A percentile compares a stretch with the other conserved stretches of the same genome.
Conservation (phyloP, 2,797 vertebrate genomes). For the Typhlichthys subterraneus region DNA sequence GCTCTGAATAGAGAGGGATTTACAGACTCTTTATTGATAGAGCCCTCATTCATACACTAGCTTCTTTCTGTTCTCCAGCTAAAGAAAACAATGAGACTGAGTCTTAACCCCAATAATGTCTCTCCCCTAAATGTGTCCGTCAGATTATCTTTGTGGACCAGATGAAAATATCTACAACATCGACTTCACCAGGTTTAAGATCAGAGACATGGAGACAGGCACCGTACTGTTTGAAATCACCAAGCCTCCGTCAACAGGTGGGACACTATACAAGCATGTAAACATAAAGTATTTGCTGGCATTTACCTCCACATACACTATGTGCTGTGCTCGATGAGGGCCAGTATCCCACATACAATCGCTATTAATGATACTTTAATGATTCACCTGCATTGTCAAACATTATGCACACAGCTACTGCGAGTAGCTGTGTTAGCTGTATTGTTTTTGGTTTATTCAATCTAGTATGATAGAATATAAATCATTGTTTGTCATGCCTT, state of each 20-base stretch:
- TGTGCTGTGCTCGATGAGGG: background rate
- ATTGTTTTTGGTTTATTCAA: too few relatives aligned
- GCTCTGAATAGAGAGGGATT: too few relatives aligned
- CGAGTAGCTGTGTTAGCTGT: too few relatives aligned
- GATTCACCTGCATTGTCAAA: too few relatives aligned
- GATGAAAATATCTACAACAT: slow-evolving; percentile 95
- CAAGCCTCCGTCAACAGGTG: slow-evolving; percentile 83
- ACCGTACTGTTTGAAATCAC: slow-evolving; percentile 97
- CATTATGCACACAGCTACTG: too few relatives aligned
- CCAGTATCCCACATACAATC: background rate
- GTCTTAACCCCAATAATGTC: background rate
- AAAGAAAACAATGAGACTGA: background rate
- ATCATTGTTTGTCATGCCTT: too few relatives aligned
- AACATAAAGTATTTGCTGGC: too few relatives aligned
- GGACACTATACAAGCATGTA: slow-evolving; percentile 22
- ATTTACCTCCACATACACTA: too few relatives aligned
- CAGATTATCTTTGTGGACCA: slow-evolving; percentile 93
- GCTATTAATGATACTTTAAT: background rate
- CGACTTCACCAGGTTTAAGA: slow-evolving; percentile 97
- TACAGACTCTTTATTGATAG: too few relatives aligned
- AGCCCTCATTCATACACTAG: background rate
- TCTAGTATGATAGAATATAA: too few relatives aligned
- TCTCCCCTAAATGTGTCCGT: slow-evolving; percentile 7
- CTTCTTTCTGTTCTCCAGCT: background rate
- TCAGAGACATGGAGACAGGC: slow-evolving; percentile 95